A percentile compares a stretch with the other conserved stretches of the same genome.
Evolutionary conservation across 2,797 vertebrate genomes (phyloP).

Genomic region (Lepidocolaptes lacrymiger): DNA sequence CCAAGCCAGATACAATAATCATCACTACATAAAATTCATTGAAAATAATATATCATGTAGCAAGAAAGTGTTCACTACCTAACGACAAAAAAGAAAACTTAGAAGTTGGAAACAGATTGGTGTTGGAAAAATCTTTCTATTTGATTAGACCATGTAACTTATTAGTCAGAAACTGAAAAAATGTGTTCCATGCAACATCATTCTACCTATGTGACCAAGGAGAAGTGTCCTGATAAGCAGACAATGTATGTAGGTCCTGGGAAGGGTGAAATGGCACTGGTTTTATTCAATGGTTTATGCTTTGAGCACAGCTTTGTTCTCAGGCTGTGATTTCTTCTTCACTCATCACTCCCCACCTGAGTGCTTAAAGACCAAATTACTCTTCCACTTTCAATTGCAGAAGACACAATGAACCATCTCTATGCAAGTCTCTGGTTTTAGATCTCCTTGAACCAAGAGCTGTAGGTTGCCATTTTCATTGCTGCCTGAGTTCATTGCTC

Average conservation of each 20-base stretch:
- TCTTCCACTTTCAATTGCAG: not conserved
- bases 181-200: not conserved
- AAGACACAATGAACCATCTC: not conserved
- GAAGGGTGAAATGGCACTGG: not conserved
- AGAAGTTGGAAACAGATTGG: not conserved
- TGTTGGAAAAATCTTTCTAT: not conserved
- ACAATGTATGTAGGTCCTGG: not conserved
- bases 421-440: not conserved
- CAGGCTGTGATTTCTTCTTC: not conserved
- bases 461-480: not conserved
- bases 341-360: not conserved
- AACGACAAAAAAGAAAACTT: not conserved
- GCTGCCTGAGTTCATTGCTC: not conserved
- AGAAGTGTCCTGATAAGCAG: not conserved
- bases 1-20: not conserved
- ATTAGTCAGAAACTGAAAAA: not conserved
- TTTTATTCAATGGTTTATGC: not conserved
- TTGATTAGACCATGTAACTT: not conserved
- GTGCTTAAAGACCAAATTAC: not conserved
- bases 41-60: not conserved
- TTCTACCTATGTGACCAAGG: not conserved
- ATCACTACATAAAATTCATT: not conserved
- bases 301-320: not conserved
- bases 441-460: not conserved
- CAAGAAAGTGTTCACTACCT: not conserved